Conservation (phyloP, 2,888 invertebrate genomes). For the Itoplectis maculator region DNA sequence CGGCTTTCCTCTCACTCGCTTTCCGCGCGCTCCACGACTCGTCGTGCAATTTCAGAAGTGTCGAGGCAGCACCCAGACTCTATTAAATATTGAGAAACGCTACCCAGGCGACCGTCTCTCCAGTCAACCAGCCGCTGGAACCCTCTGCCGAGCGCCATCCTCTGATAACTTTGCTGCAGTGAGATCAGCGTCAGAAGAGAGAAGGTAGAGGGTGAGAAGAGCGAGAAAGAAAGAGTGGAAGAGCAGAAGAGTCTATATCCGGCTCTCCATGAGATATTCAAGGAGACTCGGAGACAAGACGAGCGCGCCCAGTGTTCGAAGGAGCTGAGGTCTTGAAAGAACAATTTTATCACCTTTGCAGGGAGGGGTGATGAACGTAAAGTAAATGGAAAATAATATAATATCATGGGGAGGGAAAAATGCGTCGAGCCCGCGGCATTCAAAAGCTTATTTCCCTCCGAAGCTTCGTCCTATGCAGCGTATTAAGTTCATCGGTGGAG, state of each 20-base stretch:
- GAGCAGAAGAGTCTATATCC: not conserved
- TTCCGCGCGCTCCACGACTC: slow-evolving; percentile 50
- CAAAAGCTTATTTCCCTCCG: slow-evolving; percentile 5
- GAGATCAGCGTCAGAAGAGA: slow-evolving; percentile 23
- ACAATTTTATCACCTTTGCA: slow-evolving; percentile 3
- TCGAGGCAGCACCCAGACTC: slow-evolving; percentile 83
- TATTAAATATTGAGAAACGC: slow-evolving; percentile 84
- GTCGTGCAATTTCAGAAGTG: slow-evolving; percentile 83
- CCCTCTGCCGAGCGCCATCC: slow-evolving; percentile 47
- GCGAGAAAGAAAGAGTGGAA: not conserved
- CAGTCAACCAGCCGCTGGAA: slow-evolving; percentile 38
- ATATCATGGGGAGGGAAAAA: slow-evolving; percentile 12
- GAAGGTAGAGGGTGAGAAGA: not conserved
- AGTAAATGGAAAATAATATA: slow-evolving; percentile 17
- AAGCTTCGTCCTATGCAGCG: not conserved
- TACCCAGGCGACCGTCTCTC: slow-evolving; percentile 70
- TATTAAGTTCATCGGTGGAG: slow-evolving; percentile 15
- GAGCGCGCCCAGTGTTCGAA: slow-evolving; percentile 39
- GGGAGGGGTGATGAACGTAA: not conserved
- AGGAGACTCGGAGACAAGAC: slow-evolving; percentile 14
- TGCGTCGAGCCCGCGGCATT: not conserved
- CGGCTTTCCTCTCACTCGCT: slow-evolving; percentile 48
- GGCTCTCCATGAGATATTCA: slow-evolving; percentile 61
- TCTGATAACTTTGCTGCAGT: slow-evolving; percentile 32
- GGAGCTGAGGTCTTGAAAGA: slow-evolving; percentile 17